These are phyloP conservation scores for Mus spretus DNA, from an alignment of 2,797 vertebrate species.

Conservation along the genomic window DNA sequence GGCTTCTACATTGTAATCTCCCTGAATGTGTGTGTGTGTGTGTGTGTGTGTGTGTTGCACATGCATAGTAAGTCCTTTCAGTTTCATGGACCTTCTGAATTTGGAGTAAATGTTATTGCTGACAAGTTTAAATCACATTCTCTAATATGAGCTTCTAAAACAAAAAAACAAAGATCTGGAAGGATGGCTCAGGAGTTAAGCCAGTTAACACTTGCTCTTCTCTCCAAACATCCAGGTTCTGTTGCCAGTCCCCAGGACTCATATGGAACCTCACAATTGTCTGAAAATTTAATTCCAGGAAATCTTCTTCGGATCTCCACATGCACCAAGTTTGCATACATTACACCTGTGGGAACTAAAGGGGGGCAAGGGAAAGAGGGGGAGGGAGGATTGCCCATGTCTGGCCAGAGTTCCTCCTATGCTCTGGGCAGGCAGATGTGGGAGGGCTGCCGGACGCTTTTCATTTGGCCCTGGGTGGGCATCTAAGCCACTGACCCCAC, in stretches of 20 bases:
- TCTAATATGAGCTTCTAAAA: background rate
- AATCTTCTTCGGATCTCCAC: too few relatives aligned
- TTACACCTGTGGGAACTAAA: too few relatives aligned
- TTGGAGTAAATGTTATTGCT: background rate
- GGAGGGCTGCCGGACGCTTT: too few relatives aligned
- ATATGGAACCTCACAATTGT: background rate
- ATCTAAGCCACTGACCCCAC: too few relatives aligned
- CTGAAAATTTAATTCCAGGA: background rate
- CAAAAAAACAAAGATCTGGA: background rate
- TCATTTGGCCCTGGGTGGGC: too few relatives aligned
- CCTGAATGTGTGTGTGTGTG: background rate
- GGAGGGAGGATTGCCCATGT: too few relatives aligned
- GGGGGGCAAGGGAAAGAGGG: too few relatives aligned
- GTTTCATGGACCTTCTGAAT: background rate
- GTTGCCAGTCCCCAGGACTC: background rate
- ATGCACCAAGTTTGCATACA: background rate
- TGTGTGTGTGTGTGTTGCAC: background rate
- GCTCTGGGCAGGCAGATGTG: too few relatives aligned
- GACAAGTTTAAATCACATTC: conserved; percentile 1
- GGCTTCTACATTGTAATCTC: background rate
- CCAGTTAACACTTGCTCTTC: background rate
- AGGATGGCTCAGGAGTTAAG: background rate
- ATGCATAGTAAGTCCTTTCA: background rate
- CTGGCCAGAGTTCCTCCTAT: too few relatives aligned
- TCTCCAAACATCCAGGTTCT: background rate